Conservation (phyloP, 2,888 invertebrate genomes). For the Meandrusa payeni region DNA sequence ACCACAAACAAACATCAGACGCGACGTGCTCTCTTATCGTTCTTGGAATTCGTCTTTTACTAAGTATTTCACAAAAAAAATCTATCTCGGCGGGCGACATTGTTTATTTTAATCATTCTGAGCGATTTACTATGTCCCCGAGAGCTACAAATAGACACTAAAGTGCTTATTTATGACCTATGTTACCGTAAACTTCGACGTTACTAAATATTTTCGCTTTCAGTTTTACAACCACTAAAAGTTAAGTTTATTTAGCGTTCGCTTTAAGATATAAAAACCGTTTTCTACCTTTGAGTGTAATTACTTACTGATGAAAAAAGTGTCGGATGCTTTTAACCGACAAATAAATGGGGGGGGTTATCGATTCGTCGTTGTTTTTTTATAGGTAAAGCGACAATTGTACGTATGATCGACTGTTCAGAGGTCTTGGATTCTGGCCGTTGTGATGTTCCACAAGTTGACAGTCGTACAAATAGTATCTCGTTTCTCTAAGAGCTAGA, state of each 20-base stretch:
- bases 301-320: constrained; percentile 13
- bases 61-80: constrained; percentile 70
- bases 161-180: constrained; percentile 25
- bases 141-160: constrained; percentile 29
- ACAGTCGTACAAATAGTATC: no score
- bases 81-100: constrained; percentile 56
- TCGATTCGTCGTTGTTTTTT: no score
- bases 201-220: constrained; percentile 20
- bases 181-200: constrained; percentile 11
- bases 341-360: no score
- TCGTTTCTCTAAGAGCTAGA: no score
- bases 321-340: constrained; percentile 7
- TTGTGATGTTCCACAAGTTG: no score
- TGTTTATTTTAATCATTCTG: constrained; percentile 67
- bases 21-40: constrained; percentile 65
- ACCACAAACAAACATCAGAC: constrained; percentile 44
- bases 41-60: constrained; percentile 71
- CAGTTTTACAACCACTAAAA: constrained; percentile 28
- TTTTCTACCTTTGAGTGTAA: constrained; percentile 6
- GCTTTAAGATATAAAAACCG: constrained; percentile 12
- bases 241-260: constrained; percentile 19
- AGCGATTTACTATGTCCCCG: constrained; percentile 55
- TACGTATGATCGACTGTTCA: no score
- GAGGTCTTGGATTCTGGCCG: no score
- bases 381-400: no score